phyloP scores from a whole-genome alignment of 1,140 invertebrate species.

The Drosophila subpulchrella region DNA sequence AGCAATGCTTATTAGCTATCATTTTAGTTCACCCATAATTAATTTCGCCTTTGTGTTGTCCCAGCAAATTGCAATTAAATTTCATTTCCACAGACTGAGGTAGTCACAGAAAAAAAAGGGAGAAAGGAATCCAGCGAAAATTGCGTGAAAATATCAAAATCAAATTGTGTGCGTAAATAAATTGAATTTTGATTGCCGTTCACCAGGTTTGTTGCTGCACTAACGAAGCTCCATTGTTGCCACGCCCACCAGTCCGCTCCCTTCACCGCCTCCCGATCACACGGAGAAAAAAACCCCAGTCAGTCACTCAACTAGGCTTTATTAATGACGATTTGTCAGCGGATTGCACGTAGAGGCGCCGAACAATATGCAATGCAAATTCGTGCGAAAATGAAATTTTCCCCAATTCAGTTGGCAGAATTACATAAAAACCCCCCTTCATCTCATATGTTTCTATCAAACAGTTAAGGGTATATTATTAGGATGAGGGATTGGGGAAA shows the following conservation, averaged over 20 bases:
- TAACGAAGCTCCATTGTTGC: slow-evolving; percentile 75
- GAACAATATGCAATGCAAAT: slow-evolving; percentile 73
- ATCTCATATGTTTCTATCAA: not conserved
- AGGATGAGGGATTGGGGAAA: not conserved
- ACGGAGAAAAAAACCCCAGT: slow-evolving; percentile 11
- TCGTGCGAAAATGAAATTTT: slow-evolving; percentile 66
- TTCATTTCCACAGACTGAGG: slow-evolving; percentile 18
- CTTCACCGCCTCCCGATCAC: not conserved
- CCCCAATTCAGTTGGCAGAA: slow-evolving; percentile 56
- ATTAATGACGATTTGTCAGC: slow-evolving; percentile 75
- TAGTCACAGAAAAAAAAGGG: not conserved
- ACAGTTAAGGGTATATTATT: not conserved
- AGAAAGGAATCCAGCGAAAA: slow-evolving; percentile 24
- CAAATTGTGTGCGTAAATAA: slow-evolving; percentile 64
- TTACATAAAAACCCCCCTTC: slow-evolving; percentile 49
- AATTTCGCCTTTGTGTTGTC: slow-evolving; percentile 37
- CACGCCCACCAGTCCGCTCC: slow-evolving; percentile 16
- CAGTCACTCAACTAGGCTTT: slow-evolving; percentile 47
- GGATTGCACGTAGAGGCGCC: slow-evolving; percentile 45
- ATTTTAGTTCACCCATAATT: slow-evolving; percentile 49
- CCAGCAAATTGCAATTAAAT: slow-evolving; percentile 54
- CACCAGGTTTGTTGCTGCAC: slow-evolving; percentile 52
- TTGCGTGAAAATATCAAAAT: slow-evolving; percentile 54
- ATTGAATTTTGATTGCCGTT: slow-evolving; percentile 71
- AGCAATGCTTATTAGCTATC: slow-evolving; percentile 30